phyloP scores from a whole-genome alignment of 2,113 vertebrate species.

The Ursus arctos region DNA sequence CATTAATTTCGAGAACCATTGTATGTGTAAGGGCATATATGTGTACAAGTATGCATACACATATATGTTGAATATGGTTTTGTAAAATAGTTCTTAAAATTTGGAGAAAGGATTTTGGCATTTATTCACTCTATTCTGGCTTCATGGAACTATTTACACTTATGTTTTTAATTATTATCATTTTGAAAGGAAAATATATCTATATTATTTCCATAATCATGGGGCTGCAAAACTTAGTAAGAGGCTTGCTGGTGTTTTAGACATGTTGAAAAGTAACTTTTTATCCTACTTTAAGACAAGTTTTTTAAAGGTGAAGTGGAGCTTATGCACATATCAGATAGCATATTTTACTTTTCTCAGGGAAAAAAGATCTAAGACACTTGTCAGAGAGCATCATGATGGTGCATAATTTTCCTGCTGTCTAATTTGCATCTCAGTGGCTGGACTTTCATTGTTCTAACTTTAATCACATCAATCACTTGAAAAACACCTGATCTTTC shows the following conservation, averaged over 20 bases:
- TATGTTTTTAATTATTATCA: neutral
- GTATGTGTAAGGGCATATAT: neutral
- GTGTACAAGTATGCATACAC: neutral
- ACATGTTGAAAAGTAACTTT: neutral
- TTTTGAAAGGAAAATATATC: constrained; percentile 31
- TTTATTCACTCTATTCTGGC: neutral
- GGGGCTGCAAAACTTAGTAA: neutral
- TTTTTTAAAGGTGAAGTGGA: neutral
- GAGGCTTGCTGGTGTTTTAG: constrained; percentile 28
- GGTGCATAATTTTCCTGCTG: neutral
- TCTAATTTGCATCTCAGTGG: neutral
- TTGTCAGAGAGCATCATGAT: neutral
- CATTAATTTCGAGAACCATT: neutral
- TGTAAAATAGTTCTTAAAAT: neutral
- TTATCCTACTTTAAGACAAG: neutral
- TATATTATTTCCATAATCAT: neutral
- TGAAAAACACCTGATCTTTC: neutral
- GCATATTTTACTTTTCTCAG: constrained; percentile 39
- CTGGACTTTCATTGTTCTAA: neutral
- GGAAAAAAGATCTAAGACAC: neutral
- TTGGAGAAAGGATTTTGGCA: neutral
- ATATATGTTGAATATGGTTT: neutral
- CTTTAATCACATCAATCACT: constrained; percentile 9
- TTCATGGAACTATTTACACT: neutral
- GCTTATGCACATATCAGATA: neutral